Conservation (phyloP, 2,113 vertebrate genomes). For the Equus quagga region DNA sequence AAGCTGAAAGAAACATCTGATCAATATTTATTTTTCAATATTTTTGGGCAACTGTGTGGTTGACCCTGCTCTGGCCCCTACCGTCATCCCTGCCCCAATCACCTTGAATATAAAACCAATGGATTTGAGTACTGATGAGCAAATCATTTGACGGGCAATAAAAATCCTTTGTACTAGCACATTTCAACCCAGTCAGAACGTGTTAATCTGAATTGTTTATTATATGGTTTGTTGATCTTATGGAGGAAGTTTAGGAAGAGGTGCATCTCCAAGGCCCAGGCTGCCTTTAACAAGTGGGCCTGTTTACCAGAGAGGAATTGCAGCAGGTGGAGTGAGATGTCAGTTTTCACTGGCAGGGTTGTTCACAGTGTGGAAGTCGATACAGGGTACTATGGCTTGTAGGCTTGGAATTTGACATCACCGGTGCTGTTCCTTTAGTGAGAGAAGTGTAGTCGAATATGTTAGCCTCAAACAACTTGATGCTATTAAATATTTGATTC, state of each 20-base stretch:
- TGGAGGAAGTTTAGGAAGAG: neutral
- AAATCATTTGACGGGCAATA: neutral
- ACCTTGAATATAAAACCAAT: neutral
- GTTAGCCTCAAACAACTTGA: neutral
- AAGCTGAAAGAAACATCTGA: neutral
- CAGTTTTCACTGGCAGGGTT: neutral
- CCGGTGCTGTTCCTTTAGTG: neutral
- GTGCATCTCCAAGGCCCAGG: neutral
- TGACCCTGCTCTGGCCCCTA: neutral
- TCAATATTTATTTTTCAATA: neutral
- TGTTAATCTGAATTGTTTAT: conserved; percentile 10
- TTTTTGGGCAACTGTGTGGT: neutral
- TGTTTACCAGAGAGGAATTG: neutral
- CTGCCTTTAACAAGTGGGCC: neutral
- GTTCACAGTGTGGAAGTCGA: neutral
- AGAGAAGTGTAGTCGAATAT: neutral
- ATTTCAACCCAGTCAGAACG: neutral
- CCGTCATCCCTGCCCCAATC: neutral
- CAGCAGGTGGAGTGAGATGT: neutral
- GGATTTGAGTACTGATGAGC: neutral
- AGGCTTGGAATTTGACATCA: neutral
- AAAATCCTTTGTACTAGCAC: neutral
- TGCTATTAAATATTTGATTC: neutral
- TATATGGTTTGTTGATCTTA: neutral
- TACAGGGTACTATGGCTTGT: no score